Evolutionary conservation across 1,140 invertebrate genomes (phyloP).

Genomic region (Formica exsecta): DNA sequence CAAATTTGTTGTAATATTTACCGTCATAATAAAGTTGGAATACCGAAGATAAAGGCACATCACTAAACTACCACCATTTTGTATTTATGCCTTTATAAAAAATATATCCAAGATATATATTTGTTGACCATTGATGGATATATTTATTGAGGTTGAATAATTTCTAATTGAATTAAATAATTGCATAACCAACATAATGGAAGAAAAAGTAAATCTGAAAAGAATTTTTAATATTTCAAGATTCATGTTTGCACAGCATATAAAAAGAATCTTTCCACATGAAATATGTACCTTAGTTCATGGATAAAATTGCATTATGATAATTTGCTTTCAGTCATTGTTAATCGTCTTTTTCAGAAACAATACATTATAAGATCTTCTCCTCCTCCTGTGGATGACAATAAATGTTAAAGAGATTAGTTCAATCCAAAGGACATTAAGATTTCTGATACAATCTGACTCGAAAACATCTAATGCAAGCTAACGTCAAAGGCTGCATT

Average conservation of each 20-base stretch:
- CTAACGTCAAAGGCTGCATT: not conserved
- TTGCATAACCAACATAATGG: slow-evolving; percentile 64
- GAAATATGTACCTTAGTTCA: slow-evolving; percentile 30
- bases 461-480: slow-evolving; percentile 2
- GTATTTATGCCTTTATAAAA: slow-evolving; percentile 31
- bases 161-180: slow-evolving; percentile 55
- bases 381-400: slow-evolving; percentile 19
- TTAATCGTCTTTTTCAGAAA: slow-evolving; percentile 14
- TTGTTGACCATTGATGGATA: slow-evolving; percentile 16
- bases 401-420: slow-evolving; percentile 27
- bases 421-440: not conserved
- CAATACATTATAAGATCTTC: slow-evolving; percentile 59
- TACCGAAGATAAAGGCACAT: slow-evolving; percentile 54
- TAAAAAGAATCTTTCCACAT: not conserved
- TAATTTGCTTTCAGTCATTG: slow-evolving; percentile 35
- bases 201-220: slow-evolving; percentile 64
- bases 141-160: slow-evolving; percentile 45
- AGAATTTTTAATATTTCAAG: not conserved
- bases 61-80: slow-evolving; percentile 65
- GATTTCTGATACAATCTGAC: not conserved
- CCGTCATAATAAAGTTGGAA: slow-evolving; percentile 62
- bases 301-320: slow-evolving; percentile 27
- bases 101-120: slow-evolving; percentile 23
- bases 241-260: not conserved
- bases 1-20: slow-evolving; percentile 14